Conservation (phyloP, 2,797 vertebrate species). For the Trematomus bernacchii region DNA sequence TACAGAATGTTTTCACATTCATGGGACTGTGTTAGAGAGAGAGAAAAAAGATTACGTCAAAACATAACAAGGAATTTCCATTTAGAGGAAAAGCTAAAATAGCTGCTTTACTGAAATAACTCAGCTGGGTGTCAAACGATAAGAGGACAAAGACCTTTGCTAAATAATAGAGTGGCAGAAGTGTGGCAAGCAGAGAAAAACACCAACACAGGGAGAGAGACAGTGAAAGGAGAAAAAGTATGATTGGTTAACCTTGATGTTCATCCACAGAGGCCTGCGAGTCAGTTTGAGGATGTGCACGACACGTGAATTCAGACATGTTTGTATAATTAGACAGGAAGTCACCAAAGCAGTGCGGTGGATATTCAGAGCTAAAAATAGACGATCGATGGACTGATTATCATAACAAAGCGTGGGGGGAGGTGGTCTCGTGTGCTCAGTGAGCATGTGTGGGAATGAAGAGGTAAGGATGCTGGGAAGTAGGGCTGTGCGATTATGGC, state of each 20-base stretch:
- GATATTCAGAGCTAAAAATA: constrained; percentile 75
- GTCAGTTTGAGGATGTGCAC: constrained; percentile 26
- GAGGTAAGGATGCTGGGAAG: constrained; percentile 10
- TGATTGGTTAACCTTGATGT: constrained; percentile 34
- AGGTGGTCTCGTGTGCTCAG: constrained; percentile 43
- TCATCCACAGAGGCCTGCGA: constrained; percentile 41
- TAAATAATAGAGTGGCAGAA: constrained; percentile 74
- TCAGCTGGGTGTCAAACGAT: constrained; percentile 65
- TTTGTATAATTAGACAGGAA: constrained; percentile 75
- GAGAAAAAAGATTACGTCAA: constrained; percentile 48
- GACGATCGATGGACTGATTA: constrained; percentile 72
- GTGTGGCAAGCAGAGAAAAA: constrained; percentile 47
- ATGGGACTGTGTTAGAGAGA: constrained; percentile 30
- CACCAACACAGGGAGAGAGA: constrained; percentile 27
- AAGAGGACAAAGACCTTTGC: constrained; percentile 71
- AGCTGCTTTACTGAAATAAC: constrained; percentile 72
- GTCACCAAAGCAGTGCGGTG: constrained; percentile 54
- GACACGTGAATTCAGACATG: constrained; percentile 45
- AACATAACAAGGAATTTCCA: constrained; percentile 84
- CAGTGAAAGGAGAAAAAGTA: not conserved
- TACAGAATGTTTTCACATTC: constrained; percentile 46
- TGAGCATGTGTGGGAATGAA: constrained; percentile 36
- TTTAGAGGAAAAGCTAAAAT: constrained; percentile 77
- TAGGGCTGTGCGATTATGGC: too few relatives aligned
- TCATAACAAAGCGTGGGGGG: constrained; percentile 71